phyloP scores from a whole-genome alignment of 2,797 vertebrate species.

The Chromis chromis region DNA sequence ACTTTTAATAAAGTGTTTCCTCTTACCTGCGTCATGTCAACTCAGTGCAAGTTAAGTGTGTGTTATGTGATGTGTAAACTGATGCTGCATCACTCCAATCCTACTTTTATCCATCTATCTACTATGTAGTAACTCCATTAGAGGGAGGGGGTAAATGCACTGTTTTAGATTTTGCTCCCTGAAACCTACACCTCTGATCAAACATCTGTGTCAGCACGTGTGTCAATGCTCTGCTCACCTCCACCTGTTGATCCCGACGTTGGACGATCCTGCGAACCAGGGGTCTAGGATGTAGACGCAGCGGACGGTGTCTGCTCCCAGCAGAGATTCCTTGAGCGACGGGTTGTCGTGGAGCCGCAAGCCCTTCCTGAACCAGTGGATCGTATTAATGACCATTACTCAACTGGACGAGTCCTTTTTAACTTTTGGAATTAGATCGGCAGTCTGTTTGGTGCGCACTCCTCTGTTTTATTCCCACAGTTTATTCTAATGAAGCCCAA shows the following conservation, averaged over 20 bases:
- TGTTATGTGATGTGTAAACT: too few species aligned
- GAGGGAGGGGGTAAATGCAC: too few species aligned
- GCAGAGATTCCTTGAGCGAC: slow-evolving; percentile 90
- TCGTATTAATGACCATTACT: slow-evolving; percentile 93
- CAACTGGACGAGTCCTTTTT: slow-evolving; percentile 73
- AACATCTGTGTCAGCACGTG: not conserved
- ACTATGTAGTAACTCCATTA: too few species aligned
- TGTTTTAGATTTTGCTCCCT: too few species aligned
- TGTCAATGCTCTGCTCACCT: slow-evolving; percentile 83
- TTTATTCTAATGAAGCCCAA: slow-evolving; percentile 5
- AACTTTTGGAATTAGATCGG: slow-evolving; percentile 20
- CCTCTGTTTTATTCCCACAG: not conserved
- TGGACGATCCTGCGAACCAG: slow-evolving; percentile 97
- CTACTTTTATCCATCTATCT: too few species aligned
- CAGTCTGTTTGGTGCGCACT: slow-evolving; percentile 22
- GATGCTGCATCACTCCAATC: too few species aligned
- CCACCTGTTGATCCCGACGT: slow-evolving; percentile 98
- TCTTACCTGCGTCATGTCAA: too few species aligned
- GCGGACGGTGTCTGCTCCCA: slow-evolving; percentile 90
- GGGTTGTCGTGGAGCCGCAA: slow-evolving; percentile 97
- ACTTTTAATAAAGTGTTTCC: too few species aligned
- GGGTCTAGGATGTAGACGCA: slow-evolving; percentile 97
- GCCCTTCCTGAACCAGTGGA: slow-evolving; percentile 98
- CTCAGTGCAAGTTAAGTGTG: too few species aligned
- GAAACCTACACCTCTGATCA: too few species aligned